Percentiles rank a stretch among this genome's conserved stretches.
Conservation (phyloP, 2,888 invertebrate genomes). For the Zygogramma bicolorata region DNA sequence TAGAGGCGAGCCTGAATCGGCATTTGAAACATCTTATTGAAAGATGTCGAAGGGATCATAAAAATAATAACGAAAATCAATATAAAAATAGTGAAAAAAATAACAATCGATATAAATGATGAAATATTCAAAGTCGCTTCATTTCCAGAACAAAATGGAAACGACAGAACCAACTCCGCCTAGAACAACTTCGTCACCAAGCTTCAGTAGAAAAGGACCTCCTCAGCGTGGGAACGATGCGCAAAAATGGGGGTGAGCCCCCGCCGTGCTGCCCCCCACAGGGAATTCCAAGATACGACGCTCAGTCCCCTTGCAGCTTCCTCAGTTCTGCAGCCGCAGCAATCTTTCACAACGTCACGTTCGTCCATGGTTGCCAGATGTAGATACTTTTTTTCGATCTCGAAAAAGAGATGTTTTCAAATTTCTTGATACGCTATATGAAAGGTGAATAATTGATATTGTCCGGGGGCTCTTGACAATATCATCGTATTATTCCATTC, state of each 20-base stretch:
- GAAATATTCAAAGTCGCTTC: too few relatives aligned
- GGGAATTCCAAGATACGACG: conserved; percentile 57
- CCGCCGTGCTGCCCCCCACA: conserved; percentile 63
- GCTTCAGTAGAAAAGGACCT: conserved; percentile 81
- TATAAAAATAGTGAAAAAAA: too few relatives aligned
- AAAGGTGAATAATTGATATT: too few relatives aligned
- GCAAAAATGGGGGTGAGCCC: conserved; percentile 53
- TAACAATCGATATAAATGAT: too few relatives aligned
- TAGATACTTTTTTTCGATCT: conserved; percentile 60
- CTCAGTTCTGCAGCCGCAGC: conserved; percentile 79
- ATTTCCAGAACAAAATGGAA: conserved; percentile 87
- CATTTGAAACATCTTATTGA: too few relatives aligned
- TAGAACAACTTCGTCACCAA: conserved; percentile 89
- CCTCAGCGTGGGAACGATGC: conserved; percentile 60
- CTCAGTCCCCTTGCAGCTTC: conserved; percentile 72
- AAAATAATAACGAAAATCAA: too few relatives aligned
- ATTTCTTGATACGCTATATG: too few relatives aligned
- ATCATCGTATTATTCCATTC: too few relatives aligned
- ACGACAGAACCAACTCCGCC: conserved; percentile 86
- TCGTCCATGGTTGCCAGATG: conserved; percentile 79
- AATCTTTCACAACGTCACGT: conserved; percentile 80
- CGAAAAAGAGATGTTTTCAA: not conserved
- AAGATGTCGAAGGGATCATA: too few relatives aligned
- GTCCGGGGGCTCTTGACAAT: too few relatives aligned
- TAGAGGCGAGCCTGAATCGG: too few relatives aligned